Evolutionary conservation across 2,888 invertebrate species (phyloP).

Genomic region (Oligia fasciuncula): DNA sequence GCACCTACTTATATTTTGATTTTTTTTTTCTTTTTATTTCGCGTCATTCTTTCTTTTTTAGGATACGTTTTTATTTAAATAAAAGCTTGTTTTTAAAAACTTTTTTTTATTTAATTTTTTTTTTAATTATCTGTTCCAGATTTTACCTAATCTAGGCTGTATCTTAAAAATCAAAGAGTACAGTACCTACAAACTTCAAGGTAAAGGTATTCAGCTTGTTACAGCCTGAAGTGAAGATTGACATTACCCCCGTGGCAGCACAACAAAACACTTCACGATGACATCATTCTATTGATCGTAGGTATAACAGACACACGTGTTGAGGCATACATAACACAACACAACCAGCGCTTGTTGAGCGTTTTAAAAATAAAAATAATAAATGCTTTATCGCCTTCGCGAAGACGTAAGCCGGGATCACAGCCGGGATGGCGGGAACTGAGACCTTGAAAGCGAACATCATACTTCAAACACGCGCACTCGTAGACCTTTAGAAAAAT

Average conservation of each 20-base stretch:
- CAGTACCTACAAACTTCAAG: slow-evolving; percentile 1
- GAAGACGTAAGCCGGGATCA: slow-evolving; percentile 16
- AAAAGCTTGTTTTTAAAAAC: no score
- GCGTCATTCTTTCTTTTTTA: no score
- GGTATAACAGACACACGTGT: slow-evolving; percentile 49
- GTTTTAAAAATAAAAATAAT: slow-evolving; percentile 61
- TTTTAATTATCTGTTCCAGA: neutral
- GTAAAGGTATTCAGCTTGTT: slow-evolving; percentile 25
- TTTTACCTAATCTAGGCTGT: slow-evolving; percentile 26
- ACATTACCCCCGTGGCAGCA: slow-evolving; percentile 37
- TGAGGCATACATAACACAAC: slow-evolving; percentile 14
- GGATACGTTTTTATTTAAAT: no score
- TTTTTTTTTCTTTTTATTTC: no score
- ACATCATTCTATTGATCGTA: slow-evolving; percentile 62
- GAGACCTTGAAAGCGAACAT: slow-evolving; percentile 35
- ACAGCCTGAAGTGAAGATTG: slow-evolving; percentile 32
- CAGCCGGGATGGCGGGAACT: slow-evolving; percentile 12
- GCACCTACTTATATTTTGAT: no score
- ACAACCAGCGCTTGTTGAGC: slow-evolving; percentile 28
- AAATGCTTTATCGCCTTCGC: slow-evolving; percentile 62
- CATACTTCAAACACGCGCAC: slow-evolving; percentile 5
- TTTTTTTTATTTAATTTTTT: no score
- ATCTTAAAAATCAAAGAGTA: neutral
- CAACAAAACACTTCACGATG: slow-evolving; percentile 49
- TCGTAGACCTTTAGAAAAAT: neutral